These are phyloP conservation scores for Hyperoplus lanceolatus DNA, from an alignment of 2,797 vertebrate genomes.

Conservation along the genomic window DNA sequence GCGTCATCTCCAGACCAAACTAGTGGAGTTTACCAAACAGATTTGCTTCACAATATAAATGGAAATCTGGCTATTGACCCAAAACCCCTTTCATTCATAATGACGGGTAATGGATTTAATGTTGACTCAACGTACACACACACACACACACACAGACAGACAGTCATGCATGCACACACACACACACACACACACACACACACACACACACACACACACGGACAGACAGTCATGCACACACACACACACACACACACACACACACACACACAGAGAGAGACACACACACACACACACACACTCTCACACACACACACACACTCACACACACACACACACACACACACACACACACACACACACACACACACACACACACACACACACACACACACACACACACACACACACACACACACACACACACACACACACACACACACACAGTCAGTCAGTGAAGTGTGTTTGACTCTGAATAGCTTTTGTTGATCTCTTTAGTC, in stretches of 20 bases:
- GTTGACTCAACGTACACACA: slow-evolving; percentile 43
- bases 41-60: too few species aligned
- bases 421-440: slow-evolving; percentile 35
- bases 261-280: slow-evolving; percentile 41
- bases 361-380: background rate
- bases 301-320: background rate
- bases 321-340: too few species aligned
- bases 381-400: background rate
- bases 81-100: background rate
- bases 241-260: slow-evolving; percentile 9
- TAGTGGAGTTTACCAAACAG: too few species aligned
- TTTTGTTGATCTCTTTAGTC: slow-evolving; percentile 76
- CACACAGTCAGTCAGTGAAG: slow-evolving; percentile 32
- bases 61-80: too few species aligned
- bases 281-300: slow-evolving; percentile 41
- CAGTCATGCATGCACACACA: slow-evolving; percentile 16
- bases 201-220: slow-evolving; percentile 32
- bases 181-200: slow-evolving; percentile 41
- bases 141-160: background rate
- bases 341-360: slow-evolving; percentile 9
- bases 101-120: background rate
- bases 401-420: slow-evolving; percentile 37
- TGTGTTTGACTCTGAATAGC: slow-evolving; percentile 69
- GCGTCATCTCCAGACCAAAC: too few species aligned
- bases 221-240: background rate